phyloP scores from a whole-genome alignment of 2,797 vertebrate species.

The Fringilla coelebs region DNA sequence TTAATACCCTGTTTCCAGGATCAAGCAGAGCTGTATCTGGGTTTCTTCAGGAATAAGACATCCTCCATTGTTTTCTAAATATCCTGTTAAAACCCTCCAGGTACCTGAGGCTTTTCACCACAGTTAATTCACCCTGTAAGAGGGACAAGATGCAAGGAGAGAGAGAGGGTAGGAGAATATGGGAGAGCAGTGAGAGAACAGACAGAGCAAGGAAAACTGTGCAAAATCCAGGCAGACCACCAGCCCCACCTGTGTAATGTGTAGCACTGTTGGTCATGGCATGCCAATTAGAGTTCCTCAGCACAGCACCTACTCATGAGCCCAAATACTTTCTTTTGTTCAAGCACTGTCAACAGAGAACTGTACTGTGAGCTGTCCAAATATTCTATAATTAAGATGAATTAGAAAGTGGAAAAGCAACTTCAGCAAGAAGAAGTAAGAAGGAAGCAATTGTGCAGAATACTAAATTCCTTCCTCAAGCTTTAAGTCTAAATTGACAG shows the following conservation, averaged over 20 bases:
- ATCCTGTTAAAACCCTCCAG: not conserved
- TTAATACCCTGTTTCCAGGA: not conserved
- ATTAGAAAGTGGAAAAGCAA: slow-evolving; percentile 49
- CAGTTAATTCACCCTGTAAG: not conserved
- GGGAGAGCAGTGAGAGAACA: not conserved
- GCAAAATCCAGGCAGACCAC: not conserved
- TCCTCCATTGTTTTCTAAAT: not conserved
- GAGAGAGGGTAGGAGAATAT: not conserved
- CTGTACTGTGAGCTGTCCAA: slow-evolving; percentile 57
- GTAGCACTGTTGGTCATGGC: not conserved
- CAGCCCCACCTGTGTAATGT: not conserved
- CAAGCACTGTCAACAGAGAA: slow-evolving; percentile 49
- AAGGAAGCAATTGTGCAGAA: slow-evolving; percentile 23
- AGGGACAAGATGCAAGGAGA: not conserved
- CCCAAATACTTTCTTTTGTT: slow-evolving; percentile 11
- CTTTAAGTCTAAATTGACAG: slow-evolving; percentile 1
- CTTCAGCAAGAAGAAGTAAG: slow-evolving; percentile 21
- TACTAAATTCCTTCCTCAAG: slow-evolving; percentile 21
- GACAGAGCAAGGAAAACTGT: not conserved
- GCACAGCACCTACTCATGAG: not conserved
- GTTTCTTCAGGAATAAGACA: not conserved
- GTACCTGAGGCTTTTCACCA: not conserved
- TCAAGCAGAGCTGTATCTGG: not conserved
- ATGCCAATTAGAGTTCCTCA: slow-evolving; percentile 27
- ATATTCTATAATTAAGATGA: slow-evolving; percentile 68